These are phyloP conservation scores for Drosophila pachea DNA, from an alignment of 1,140 invertebrate species.

Conservation along the genomic window DNA sequence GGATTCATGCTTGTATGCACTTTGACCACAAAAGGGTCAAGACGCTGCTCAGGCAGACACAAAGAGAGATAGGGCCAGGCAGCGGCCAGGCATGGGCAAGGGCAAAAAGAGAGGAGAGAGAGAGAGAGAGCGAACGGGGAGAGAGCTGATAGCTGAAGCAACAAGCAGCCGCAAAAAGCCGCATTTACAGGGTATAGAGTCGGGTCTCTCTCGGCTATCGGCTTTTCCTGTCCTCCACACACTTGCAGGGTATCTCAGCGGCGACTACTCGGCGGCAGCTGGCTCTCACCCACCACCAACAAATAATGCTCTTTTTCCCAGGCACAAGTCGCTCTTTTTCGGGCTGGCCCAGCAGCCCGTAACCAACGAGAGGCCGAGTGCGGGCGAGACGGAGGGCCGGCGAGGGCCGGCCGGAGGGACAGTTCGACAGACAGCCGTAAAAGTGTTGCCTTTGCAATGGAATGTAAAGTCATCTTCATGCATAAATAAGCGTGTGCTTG, in stretches of 20 bases:
- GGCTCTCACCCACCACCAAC: too few species aligned
- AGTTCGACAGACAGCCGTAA: constrained; percentile 63
- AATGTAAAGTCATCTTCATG: constrained; percentile 77
- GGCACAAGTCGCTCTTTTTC: constrained; percentile 39
- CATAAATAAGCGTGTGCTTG: constrained; percentile 63
- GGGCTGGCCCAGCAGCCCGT: constrained; percentile 59
- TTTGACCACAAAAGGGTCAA: constrained; percentile 77
- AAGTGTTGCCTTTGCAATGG: constrained; percentile 67
- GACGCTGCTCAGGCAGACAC: constrained; percentile 43
- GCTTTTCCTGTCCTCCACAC: too few species aligned
- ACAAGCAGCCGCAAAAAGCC: background rate
- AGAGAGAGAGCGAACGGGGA: background rate
- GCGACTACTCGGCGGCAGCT: background rate
- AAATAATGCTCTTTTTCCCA: constrained; percentile 34
- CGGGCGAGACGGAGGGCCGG: constrained; percentile 18
- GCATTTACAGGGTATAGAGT: too few species aligned
- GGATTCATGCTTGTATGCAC: constrained; percentile 75
- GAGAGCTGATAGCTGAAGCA: constrained; percentile 9
- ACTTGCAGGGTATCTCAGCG: constrained; percentile 23
- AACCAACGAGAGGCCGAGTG: constrained; percentile 59
- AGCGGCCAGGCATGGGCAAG: too few species aligned
- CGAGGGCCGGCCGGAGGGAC: background rate
- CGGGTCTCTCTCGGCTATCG: too few species aligned
- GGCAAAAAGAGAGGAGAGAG: background rate
- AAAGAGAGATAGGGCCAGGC: background rate